Conservation (phyloP, 2,888 invertebrate species). For the Mimumesa dahlbomi region DNA sequence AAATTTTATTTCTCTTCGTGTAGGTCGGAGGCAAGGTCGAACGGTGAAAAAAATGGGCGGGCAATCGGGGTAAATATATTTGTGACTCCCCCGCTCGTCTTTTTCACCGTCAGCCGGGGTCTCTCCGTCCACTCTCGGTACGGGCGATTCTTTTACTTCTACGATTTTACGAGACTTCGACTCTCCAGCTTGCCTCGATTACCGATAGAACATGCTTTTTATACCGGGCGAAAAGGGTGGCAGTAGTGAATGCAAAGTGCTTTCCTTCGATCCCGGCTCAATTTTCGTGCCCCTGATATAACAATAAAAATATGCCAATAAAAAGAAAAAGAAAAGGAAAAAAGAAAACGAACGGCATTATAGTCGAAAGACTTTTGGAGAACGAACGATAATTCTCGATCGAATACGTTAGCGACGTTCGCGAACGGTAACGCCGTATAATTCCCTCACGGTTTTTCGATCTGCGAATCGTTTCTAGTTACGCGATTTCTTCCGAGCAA, state of each 20-base stretch:
- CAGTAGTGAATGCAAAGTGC: slow-evolving; percentile 51
- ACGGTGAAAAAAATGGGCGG: slow-evolving; percentile 8
- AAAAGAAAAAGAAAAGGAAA: slow-evolving; percentile 7
- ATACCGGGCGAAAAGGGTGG: slow-evolving; percentile 18
- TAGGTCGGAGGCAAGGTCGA: slow-evolving; percentile 28
- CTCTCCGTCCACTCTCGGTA: slow-evolving; percentile 8
- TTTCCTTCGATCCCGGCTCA: slow-evolving; percentile 29
- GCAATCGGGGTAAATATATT: slow-evolving; percentile 46
- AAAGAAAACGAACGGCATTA: neutral
- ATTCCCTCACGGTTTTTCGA: slow-evolving; percentile 17
- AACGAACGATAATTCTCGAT: slow-evolving; percentile 6
- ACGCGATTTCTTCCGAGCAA: too few species aligned
- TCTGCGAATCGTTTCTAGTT: slow-evolving; percentile 3
- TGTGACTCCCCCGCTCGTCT: slow-evolving; percentile 26
- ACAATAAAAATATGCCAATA: slow-evolving; percentile 56
- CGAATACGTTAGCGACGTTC: slow-evolving; percentile 17
- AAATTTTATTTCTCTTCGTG: too few species aligned
- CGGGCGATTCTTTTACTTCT: slow-evolving; percentile 43
- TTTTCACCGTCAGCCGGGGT: slow-evolving; percentile 33
- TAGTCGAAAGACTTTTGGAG: neutral
- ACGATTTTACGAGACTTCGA: slow-evolving; percentile 52
- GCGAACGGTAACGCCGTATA: slow-evolving; percentile 23
- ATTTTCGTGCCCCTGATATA: slow-evolving; percentile 39
- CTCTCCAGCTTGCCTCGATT: slow-evolving; percentile 39
- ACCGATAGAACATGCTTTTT: slow-evolving; percentile 56